phyloP scores from a whole-genome alignment of 2,888 invertebrate genomes.

The Ditylenchus weischeri region DNA sequence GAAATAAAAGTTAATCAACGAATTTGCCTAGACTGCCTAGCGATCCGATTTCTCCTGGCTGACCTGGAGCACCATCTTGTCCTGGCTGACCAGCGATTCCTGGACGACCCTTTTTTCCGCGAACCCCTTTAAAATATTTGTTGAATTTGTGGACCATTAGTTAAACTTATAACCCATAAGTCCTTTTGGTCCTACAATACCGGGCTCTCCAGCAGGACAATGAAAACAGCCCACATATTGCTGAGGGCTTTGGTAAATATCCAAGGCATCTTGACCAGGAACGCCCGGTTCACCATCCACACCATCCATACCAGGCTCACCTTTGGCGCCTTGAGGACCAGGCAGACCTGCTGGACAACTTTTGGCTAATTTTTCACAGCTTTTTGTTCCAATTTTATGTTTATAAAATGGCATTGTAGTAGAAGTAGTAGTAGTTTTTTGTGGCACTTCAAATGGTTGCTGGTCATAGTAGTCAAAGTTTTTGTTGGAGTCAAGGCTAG shows the following conservation, averaged over 20 bases:
- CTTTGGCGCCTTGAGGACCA: background rate
- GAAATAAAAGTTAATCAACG: background rate
- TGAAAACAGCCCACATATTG: background rate
- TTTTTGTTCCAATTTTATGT: too few relatives aligned
- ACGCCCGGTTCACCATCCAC: background rate
- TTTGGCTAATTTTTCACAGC: background rate
- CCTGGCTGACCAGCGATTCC: background rate
- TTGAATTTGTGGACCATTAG: background rate
- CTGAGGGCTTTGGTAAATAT: background rate
- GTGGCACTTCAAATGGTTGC: too few relatives aligned
- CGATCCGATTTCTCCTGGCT: background rate
- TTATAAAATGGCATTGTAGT: too few relatives aligned
- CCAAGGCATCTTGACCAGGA: constrained; percentile 3
- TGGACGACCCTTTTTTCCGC: background rate
- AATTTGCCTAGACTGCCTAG: background rate
- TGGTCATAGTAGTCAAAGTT: too few relatives aligned
- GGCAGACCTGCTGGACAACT: background rate
- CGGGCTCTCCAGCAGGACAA: constrained; percentile 1
- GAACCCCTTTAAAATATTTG: constrained; percentile 3
- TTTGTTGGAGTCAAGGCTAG: too few relatives aligned
- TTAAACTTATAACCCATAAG: background rate
- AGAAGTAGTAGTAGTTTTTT: too few relatives aligned
- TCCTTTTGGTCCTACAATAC: background rate
- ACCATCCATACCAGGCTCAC: constrained; percentile 4
- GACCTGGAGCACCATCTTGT: constrained; percentile 7